phyloP scores from a whole-genome alignment of 2,113 vertebrate genomes.

The Malurus elegans region DNA sequence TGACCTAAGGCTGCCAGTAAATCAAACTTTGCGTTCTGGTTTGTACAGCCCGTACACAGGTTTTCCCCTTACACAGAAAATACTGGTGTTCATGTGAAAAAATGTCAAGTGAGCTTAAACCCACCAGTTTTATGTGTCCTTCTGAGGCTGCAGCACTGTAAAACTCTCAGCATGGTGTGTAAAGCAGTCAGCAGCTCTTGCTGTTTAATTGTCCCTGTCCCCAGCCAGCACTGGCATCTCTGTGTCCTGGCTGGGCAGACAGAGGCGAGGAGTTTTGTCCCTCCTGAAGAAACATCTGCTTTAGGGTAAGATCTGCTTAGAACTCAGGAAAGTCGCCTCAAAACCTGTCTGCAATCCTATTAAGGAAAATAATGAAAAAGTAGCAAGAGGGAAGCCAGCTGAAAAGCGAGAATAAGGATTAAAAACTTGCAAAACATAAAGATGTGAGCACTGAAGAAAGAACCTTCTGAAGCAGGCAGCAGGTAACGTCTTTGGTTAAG shows the following conservation, averaged over 20 bases:
- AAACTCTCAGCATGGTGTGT: not conserved
- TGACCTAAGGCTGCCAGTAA: not conserved
- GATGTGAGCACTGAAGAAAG: not conserved
- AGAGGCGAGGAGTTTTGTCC: not conserved
- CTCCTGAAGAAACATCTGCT: not conserved
- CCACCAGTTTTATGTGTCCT: not conserved
- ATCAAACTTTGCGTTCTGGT: not conserved
- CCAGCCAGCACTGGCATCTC: not conserved
- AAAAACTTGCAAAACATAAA: not conserved
- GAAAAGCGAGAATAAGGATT: not conserved
- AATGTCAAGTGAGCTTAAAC: not conserved
- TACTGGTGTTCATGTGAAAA: not conserved
- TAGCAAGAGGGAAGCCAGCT: not conserved
- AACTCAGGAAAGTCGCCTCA: not conserved
- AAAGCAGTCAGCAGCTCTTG: not conserved
- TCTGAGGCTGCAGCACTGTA: not conserved
- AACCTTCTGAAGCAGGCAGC: not conserved
- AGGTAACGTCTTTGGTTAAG: not conserved
- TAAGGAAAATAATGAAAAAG: not conserved
- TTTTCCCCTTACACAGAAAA: not conserved
- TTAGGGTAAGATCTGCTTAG: not conserved
- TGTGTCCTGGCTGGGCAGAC: not conserved
- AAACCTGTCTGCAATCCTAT: not conserved
- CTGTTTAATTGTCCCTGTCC: not conserved
- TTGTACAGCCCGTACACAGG: not conserved